These are phyloP conservation scores for Hydriomena furcata DNA, from an alignment of 2,888 invertebrate genomes.

Conservation along the genomic window DNA sequence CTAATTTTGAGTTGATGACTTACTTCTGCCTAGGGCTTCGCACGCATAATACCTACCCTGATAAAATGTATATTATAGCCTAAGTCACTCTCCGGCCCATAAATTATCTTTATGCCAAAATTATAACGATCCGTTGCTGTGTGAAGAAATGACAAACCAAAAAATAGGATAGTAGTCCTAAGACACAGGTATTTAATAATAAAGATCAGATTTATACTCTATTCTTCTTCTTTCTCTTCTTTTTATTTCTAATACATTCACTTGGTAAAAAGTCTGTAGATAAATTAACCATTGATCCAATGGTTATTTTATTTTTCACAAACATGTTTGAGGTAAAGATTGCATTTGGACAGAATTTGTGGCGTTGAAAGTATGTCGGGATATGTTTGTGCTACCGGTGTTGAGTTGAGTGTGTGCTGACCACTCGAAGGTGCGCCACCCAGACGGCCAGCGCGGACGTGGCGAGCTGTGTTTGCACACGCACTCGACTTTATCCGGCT, in stretches of 20 bases:
- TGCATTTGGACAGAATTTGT: constrained; percentile 58
- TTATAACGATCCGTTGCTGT: too few relatives aligned
- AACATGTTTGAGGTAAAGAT: constrained; percentile 37
- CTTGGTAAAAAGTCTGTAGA: constrained; percentile 19
- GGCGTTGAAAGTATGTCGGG: constrained; percentile 64
- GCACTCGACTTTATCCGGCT: constrained; percentile 47
- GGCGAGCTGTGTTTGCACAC: constrained; percentile 42
- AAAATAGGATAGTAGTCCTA: too few relatives aligned
- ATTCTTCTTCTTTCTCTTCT: not conserved
- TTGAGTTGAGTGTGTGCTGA: constrained; percentile 70
- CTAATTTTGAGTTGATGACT: too few relatives aligned
- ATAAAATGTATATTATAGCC: too few relatives aligned
- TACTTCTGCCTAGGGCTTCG: too few relatives aligned
- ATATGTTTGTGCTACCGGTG: constrained; percentile 79
- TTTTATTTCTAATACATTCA: not conserved
- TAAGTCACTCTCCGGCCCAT: too few relatives aligned
- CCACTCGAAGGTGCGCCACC: constrained; percentile 74
- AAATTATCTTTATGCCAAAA: too few relatives aligned
- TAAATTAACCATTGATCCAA: constrained; percentile 22
- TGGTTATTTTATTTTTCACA: constrained; percentile 32
- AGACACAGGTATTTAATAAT: too few relatives aligned
- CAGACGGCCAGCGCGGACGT: constrained; percentile 44
- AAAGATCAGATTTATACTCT: too few relatives aligned
- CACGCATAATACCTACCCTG: too few relatives aligned
- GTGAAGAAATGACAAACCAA: too few relatives aligned